These are phyloP conservation scores for Meloe dianella DNA, from an alignment of 2,888 invertebrate species.

Conservation along the genomic window DNA sequence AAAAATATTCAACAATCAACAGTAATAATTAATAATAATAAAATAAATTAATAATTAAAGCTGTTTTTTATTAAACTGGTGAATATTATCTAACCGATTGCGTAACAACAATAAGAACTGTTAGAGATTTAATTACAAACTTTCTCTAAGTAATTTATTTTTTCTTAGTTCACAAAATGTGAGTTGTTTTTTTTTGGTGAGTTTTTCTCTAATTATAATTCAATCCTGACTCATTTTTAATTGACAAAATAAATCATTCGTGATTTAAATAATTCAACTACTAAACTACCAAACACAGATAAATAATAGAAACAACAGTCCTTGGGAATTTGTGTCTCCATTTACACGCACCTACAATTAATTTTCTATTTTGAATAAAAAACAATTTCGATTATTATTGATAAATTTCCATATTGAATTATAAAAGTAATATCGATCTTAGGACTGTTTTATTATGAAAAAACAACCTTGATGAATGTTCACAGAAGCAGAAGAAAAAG, in stretches of 20 bases:
- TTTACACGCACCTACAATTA: too few relatives aligned
- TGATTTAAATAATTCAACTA: too few relatives aligned
- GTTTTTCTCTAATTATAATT: too few relatives aligned
- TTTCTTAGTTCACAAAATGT: not conserved
- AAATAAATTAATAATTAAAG: not conserved
- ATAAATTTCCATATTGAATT: too few relatives aligned
- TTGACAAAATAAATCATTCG: too few relatives aligned
- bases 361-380: too few relatives aligned
- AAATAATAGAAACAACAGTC: too few relatives aligned
- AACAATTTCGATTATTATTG: too few relatives aligned
- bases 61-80: not conserved
- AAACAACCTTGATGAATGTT: not conserved
- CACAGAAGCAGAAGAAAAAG: not conserved
- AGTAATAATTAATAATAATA: not conserved
- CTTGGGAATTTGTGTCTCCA: too few relatives aligned
- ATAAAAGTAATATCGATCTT: not conserved
- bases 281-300: too few relatives aligned
- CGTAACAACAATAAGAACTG: conserved; percentile 2
- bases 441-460: not conserved
- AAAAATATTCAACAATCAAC: not conserved
- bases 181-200: not conserved
- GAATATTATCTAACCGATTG: not conserved
- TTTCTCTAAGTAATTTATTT: not conserved
- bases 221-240: too few relatives aligned
- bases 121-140: not conserved